phyloP scores from a whole-genome alignment of 2,113 vertebrate genomes.

The Paracanthobrama guichenoti region DNA sequence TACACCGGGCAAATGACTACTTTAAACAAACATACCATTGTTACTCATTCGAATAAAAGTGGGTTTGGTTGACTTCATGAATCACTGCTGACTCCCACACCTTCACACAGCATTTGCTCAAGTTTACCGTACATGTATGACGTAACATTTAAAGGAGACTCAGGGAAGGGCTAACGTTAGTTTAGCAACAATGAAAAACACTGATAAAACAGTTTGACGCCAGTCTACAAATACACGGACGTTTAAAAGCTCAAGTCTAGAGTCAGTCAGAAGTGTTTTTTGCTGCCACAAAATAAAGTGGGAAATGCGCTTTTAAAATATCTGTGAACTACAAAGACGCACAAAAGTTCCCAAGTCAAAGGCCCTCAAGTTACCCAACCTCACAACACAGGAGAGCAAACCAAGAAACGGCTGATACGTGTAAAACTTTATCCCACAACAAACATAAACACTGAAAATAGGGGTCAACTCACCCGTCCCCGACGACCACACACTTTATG shows the following conservation, averaged over 20 bases:
- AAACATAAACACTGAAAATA: background rate
- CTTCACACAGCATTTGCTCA: background rate
- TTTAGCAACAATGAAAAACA: background rate
- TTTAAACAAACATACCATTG: background rate
- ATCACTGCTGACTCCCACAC: background rate
- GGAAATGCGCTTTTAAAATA: background rate
- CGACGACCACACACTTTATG: conserved; percentile 97
- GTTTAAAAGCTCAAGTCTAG: too few species aligned
- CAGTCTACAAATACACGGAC: background rate
- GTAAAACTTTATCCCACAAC: background rate
- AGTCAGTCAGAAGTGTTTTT: background rate
- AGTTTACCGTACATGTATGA: background rate
- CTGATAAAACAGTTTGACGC: background rate
- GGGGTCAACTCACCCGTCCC: conserved; percentile 86
- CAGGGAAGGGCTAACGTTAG: background rate
- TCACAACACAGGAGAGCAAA: background rate
- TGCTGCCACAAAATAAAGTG: background rate
- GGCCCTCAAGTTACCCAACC: background rate
- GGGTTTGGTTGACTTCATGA: conserved; percentile 1
- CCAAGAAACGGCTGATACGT: background rate
- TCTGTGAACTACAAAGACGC: background rate
- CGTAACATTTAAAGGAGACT: background rate
- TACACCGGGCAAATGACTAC: background rate
- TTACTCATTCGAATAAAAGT: conserved; percentile 9
- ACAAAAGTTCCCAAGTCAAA: conserved; percentile 1